These are phyloP conservation scores for Tanypteryx hageni DNA, from an alignment of 2,888 invertebrate species.

Conservation along the genomic window DNA sequence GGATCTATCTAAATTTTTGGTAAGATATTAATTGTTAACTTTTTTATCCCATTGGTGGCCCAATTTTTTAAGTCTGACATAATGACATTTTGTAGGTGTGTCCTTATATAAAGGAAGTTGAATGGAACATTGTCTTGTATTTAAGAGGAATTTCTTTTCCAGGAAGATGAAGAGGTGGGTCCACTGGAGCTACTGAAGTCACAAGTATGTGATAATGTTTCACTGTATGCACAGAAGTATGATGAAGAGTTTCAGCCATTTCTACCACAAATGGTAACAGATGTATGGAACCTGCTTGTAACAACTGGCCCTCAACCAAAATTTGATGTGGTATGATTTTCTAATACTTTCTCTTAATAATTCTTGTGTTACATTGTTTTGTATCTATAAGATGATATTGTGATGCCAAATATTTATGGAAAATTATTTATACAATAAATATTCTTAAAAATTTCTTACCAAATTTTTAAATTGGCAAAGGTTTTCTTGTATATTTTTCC, in stretches of 20 bases:
- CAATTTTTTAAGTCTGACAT: no score
- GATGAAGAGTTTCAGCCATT: conserved; percentile 97
- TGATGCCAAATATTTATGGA: conserved; percentile 65
- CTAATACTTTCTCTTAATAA: background rate
- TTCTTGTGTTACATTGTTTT: conserved; percentile 39
- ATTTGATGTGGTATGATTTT: conserved; percentile 86
- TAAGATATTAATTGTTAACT: no score
- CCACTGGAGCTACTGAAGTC: conserved; percentile 93
- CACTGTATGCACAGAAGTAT: conserved; percentile 97
- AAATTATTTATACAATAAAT: background rate
- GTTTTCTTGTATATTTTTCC: no score
- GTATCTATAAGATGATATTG: conserved; percentile 55
- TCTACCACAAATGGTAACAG: conserved; percentile 94
- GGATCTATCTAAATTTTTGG: conserved; percentile 1
- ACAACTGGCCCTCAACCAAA: conserved; percentile 90
- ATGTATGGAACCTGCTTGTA: conserved; percentile 94
- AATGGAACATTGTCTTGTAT: no score
- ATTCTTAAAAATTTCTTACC: no score
- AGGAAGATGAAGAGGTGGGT: conserved; percentile 92
- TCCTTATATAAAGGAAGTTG: no score
- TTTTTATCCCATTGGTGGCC: no score
- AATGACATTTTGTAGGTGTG: no score
- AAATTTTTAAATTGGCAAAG: no score
- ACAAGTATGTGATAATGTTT: conserved; percentile 97
- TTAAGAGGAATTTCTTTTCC: conserved; percentile 67